Evolutionary conservation across 92 coral and sea anemone species (phyloP).

Genomic region (Pocillopora grandis): DNA sequence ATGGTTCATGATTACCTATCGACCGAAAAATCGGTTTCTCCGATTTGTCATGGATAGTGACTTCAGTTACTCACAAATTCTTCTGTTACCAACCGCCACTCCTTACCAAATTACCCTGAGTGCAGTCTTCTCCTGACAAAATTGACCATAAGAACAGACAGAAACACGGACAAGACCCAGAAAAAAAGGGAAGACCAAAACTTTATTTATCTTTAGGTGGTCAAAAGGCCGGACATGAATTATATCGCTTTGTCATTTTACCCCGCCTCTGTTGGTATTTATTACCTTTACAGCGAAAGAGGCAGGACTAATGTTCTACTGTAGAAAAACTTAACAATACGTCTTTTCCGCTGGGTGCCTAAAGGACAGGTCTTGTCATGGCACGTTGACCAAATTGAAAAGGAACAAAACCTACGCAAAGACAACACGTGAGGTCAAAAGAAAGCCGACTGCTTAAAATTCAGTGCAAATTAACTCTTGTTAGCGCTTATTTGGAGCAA

Average conservation of each 20-base stretch:
- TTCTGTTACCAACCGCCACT: no score
- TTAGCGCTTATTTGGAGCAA: background rate
- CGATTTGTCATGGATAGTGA: no score
- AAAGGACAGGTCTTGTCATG: background rate
- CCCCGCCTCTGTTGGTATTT: conserved; percentile 22
- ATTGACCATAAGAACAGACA: background rate
- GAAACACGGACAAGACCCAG: no score
- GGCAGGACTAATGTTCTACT: conserved; percentile 7
- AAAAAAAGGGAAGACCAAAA: no score
- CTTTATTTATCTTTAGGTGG: background rate
- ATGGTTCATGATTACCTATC: background rate
- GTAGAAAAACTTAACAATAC: background rate
- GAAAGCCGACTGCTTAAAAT: conserved; percentile 16
- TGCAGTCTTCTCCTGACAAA: background rate
- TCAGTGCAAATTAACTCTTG: conserved; percentile 23
- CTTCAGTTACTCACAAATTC: no score
- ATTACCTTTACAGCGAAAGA: background rate
- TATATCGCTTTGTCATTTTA: conserved; percentile 8
- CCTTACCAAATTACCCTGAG: no score
- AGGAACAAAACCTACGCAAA: conserved; percentile 7
- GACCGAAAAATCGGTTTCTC: background rate
- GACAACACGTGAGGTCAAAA: conserved; percentile 23
- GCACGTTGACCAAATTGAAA: background rate
- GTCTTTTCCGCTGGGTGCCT: conserved; percentile 14
- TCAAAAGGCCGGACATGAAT: conserved; percentile 22